Evolutionary conservation across 2,113 vertebrate species (phyloP).

Genomic region (Dicaeum eximium): DNA sequence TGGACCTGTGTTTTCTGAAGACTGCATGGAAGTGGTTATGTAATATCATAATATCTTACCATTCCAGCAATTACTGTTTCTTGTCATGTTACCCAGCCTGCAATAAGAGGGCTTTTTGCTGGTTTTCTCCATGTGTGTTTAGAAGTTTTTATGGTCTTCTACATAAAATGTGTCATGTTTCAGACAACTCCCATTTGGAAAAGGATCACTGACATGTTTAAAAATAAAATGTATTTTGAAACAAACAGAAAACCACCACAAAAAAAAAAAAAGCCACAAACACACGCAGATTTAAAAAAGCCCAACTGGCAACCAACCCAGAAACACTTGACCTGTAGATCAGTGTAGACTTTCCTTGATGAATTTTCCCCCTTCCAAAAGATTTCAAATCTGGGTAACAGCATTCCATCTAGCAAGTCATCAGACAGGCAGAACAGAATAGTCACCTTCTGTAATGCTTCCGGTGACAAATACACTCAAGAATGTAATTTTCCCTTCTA

Average conservation of each 20-base stretch:
- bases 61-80: background rate
- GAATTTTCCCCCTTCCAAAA: background rate
- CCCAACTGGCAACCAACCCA: background rate
- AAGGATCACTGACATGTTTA: background rate
- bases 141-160: background rate
- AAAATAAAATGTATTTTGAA: background rate
- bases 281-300: background rate
- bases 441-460: slow-evolving; percentile 9
- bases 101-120: background rate
- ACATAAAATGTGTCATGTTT: background rate
- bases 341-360: background rate
- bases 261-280: background rate
- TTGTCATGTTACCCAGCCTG: background rate
- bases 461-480: slow-evolving; percentile 15
- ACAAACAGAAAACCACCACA: background rate
- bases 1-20: background rate
- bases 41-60: background rate
- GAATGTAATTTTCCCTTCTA: slow-evolving; percentile 25
- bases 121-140: background rate
- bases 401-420: background rate
- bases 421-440: background rate
- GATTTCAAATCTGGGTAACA: background rate
- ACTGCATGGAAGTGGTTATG: background rate
- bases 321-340: background rate
- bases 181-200: background rate